Base-by-base conservation (phyloP, 2,888 invertebrate genomes). In the Nycteola revayana region DNA sequence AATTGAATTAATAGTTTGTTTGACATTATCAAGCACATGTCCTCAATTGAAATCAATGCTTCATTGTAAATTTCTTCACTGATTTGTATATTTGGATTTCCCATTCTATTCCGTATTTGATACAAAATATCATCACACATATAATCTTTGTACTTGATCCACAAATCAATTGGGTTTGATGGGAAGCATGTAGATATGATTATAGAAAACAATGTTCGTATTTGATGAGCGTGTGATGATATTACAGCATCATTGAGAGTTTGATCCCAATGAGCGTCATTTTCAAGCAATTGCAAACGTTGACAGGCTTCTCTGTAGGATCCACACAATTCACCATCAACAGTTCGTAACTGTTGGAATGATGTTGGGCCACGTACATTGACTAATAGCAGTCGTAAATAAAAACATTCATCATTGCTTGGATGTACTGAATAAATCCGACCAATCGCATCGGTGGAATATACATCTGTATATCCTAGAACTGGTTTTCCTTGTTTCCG, bases 371-470 rank as follows among this genome's bases (percentile, higher is more conserved):
- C 62, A 42, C 49, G 52, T n/a, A 74, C 60, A 59, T 66, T 65
- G 10, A 66, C 44, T 35, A 76, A 49, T 21, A 57, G 41, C 39
- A 75, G 28, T 9, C 69, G 63, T 25, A 73, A 59, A 57, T 68
- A 70, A 53, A 50, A 75, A 47, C 62, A 69, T 37, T 69, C 60
- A 29, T 45, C 49, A 25, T 64, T 51, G 9, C 37, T 72, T 10
- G 67, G 66, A 63, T 69, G 66, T 14, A 72, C 67, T 48, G 70
- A 46, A 41, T 74, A 75, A 42, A 74, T 35, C 2, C 66, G 56
- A 8, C 66, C 66, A 9, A 72, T 36, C 7, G 63, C 63, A 60
- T 69, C 54, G 20, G 54, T 53, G 28, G 63, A 60, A 67, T 38
- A 60, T 28, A 72, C 49, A 39, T 49, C 10, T 44, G 48, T 9